Conservation (phyloP, 2,797 vertebrate genomes). For the Lutjanus argentimaculatus region DNA sequence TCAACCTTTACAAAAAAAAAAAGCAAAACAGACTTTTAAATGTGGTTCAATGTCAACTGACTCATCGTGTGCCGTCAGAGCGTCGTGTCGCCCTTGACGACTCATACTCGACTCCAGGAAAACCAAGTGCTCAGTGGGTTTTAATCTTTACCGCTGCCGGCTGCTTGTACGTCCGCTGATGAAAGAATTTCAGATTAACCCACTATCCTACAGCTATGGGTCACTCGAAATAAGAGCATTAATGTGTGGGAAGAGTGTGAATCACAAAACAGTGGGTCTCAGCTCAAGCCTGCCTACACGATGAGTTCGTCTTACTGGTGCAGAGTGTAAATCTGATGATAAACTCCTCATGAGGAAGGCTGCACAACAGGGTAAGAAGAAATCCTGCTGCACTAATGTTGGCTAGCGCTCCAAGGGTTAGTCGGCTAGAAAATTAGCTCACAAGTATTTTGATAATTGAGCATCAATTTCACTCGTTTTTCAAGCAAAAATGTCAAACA, state of each 20-base stretch:
- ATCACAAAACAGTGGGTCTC: neutral
- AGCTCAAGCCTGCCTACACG: neutral
- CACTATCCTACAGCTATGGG: neutral
- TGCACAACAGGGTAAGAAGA: no score
- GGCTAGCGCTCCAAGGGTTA: no score
- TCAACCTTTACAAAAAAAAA: neutral
- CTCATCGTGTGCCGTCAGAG: neutral
- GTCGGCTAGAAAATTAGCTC: no score
- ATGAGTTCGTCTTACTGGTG: neutral
- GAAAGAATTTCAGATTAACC: constrained; percentile 14
- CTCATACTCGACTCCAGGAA: neutral
- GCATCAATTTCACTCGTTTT: no score
- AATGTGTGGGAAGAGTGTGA: constrained; percentile 1
- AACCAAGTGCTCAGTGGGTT: neutral
- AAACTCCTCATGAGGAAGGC: neutral
- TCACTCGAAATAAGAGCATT: constrained; percentile 18
- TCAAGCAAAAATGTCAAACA: no score
- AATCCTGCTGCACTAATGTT: no score
- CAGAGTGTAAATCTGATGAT: neutral
- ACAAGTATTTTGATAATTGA: no score
- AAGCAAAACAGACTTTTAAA: neutral
- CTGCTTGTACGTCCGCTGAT: neutral
- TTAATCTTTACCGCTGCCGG: neutral
- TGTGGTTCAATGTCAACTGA: neutral
- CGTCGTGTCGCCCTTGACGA: neutral